phyloP scores from a whole-genome alignment of 1,140 invertebrate species.

The Anadara kagoshimensis region DNA sequence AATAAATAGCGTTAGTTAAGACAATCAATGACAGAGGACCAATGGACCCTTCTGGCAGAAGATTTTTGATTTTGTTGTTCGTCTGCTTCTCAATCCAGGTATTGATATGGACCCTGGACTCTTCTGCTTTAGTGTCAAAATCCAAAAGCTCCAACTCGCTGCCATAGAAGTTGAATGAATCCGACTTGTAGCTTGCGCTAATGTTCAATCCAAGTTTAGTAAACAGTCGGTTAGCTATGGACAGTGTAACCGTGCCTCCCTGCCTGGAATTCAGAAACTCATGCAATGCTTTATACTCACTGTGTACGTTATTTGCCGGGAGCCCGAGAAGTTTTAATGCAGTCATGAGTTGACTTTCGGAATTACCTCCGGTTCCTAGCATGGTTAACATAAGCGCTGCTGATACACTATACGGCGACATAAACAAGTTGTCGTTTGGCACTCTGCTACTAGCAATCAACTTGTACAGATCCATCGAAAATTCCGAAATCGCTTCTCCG shows the following conservation, averaged over 20 bases:
- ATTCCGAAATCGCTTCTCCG: too few relatives aligned
- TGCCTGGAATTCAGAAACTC: constrained; percentile 76
- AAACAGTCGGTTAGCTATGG: constrained; percentile 77
- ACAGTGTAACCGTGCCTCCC: constrained; percentile 81
- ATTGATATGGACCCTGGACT: constrained; percentile 76
- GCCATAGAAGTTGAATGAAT: constrained; percentile 23
- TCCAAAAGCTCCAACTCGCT: constrained; percentile 37
- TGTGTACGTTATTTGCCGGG: constrained; percentile 19
- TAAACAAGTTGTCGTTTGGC: constrained; percentile 75
- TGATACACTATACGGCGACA: constrained; percentile 81
- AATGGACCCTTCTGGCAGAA: constrained; percentile 76
- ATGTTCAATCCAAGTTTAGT: constrained; percentile 21
- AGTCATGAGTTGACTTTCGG: constrained; percentile 79
- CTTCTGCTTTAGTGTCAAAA: constrained; percentile 36
- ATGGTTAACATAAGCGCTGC: constrained; percentile 81
- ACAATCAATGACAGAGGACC: constrained; percentile 78
- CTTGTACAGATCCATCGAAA: too few relatives aligned
- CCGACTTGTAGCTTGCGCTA: constrained; percentile 7
- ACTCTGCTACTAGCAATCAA: too few relatives aligned
- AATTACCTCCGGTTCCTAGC: constrained; percentile 80
- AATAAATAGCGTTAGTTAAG: constrained; percentile 86
- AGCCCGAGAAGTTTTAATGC: constrained; percentile 17
- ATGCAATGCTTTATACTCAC: constrained; percentile 26
- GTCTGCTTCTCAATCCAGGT: constrained; percentile 82
- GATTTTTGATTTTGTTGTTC: constrained; percentile 78